These are phyloP conservation scores for Melolontha melolontha DNA, from an alignment of 2,888 invertebrate genomes.

Conservation along the genomic window DNA sequence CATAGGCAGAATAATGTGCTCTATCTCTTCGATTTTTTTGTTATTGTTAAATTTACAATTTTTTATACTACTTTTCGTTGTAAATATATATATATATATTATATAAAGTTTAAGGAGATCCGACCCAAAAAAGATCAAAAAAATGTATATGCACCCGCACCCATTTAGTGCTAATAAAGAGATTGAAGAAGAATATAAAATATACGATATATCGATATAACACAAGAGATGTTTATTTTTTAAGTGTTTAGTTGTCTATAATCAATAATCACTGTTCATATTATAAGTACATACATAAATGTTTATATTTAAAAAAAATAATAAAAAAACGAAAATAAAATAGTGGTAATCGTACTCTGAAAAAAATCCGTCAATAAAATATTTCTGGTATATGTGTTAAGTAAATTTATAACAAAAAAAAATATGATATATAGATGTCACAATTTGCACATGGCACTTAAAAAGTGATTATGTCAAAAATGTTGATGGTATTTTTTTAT, in stretches of 20 bases:
- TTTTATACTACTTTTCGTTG: neutral
- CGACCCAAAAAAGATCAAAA: conserved; percentile 46
- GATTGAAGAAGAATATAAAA: conserved; percentile 55
- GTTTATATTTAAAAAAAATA: conserved; percentile 55
- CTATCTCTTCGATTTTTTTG: neutral
- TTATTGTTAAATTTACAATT: no score
- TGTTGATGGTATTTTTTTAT: neutral
- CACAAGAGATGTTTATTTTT: conserved; percentile 60
- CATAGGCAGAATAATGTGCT: neutral
- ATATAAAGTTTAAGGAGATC: conserved; percentile 59
- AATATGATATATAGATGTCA: conserved; percentile 55
- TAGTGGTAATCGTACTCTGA: conserved; percentile 22
- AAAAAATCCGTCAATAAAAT: conserved; percentile 57
- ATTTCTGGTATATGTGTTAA: conserved; percentile 57
- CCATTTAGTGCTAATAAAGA: conserved; percentile 50
- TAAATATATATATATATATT: neutral
- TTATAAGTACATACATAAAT: conserved; percentile 50
- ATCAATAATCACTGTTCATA: conserved; percentile 59
- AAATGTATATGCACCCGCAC: conserved; percentile 51
- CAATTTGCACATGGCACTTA: conserved; percentile 60
- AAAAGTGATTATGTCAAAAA: conserved; percentile 42
- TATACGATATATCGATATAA: conserved; percentile 40
- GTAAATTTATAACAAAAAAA: conserved; percentile 51
- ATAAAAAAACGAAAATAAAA: conserved; percentile 52
- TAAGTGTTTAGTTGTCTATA: conserved; percentile 58